Base-by-base conservation (phyloP, 2,113 vertebrate genomes). In the Sebastes fasciatus region DNA sequence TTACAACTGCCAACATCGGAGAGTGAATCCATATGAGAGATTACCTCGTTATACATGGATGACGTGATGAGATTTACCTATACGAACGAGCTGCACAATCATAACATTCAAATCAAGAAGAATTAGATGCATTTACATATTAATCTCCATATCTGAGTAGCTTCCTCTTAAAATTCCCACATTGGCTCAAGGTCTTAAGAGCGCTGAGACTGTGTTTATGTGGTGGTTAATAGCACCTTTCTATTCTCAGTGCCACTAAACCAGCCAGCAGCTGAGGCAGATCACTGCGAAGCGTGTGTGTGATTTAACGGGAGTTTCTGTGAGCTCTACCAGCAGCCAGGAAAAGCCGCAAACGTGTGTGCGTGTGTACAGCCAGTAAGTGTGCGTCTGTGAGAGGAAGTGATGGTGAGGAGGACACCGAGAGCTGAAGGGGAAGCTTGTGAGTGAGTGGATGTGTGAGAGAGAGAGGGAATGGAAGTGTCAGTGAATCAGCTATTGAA, bases 171-270 rank as follows among this genome's bases (percentile, higher is more conserved):
- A 26, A 48, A 48, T 65, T 77, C 82, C 52, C 16, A 14, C 52
- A 34, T 5, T 12, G 7, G 64, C 66, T 80, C 23, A 43, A 51
- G 17, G 74, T 65, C 74, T 86, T 67, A 26, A 45, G 5, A 26
- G 54, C 8, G 6, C 21, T 14, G 76, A 62, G 46, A 9, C 19
- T 2, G 34, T 70, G 73, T 83, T 82, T 73, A 64, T 61, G 54
- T 60, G 80, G 52, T 2, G 51, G 48, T 51, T 85, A 66, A 80
- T 17, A 83, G 77, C 76, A 74, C 46, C 79, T 57, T 86, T 91
- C 82, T 88, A 90, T 90, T 89, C 71, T 82, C 23, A 80, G 83
- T 11, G 80, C 74, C 65, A 74, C 34, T 52, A 74, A 88, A 84
- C 2, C 81, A 48, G 57, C 42, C 23, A 8, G 83, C 88, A 87